phyloP scores from a whole-genome alignment of 2,888 invertebrate genomes.

The Meloe dianella region DNA sequence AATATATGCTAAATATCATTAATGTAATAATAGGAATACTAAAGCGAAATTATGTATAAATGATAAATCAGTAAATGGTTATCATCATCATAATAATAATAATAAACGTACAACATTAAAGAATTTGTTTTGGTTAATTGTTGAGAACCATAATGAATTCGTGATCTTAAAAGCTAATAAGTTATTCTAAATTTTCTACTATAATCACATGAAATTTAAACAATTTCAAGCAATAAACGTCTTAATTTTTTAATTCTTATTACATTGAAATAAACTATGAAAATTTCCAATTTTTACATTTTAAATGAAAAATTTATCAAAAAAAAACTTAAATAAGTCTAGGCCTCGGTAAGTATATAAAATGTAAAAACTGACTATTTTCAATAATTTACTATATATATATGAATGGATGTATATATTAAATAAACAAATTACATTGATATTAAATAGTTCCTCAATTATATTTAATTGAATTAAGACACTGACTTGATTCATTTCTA shows the following conservation, averaged over 20 bases:
- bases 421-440: not conserved
- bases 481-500: constrained; percentile 11
- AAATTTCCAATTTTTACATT: constrained; percentile 4
- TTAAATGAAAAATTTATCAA: not conserved
- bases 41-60: constrained; percentile 25
- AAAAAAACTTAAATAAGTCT: not conserved
- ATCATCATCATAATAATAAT: too few species aligned
- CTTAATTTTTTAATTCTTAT: not conserved
- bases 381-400: not conserved
- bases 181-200: constrained; percentile 31
- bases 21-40: constrained; percentile 25
- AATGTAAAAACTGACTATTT: not conserved
- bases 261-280: not conserved
- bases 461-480: not conserved
- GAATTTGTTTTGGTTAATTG: constrained; percentile 1
- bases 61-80: constrained; percentile 16
- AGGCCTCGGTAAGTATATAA: not conserved
- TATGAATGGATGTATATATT: not conserved
- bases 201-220: constrained; percentile 12
- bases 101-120: constrained; percentile 5
- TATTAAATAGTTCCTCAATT: not conserved
- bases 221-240: constrained; percentile 2
- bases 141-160: constrained; percentile 29
- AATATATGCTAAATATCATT: not conserved
- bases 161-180: constrained; percentile 29